A percentile compares a stretch with the other conserved stretches of the same genome.
These are phyloP conservation scores for Forbesichthys agassizii DNA, from an alignment of 2,113 vertebrate genomes.

Conservation along the genomic window DNA sequence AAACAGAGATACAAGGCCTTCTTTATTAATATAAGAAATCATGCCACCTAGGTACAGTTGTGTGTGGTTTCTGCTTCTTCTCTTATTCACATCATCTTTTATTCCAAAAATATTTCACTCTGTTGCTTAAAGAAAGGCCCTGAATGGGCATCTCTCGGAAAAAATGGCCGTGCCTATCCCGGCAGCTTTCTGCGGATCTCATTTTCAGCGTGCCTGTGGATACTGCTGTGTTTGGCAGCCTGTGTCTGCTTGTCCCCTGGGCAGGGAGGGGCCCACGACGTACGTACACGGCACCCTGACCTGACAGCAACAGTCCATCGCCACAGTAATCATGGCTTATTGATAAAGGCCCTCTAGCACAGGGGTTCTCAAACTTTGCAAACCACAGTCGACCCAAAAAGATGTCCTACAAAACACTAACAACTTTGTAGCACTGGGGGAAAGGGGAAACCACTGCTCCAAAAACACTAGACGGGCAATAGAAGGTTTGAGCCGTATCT, in stretches of 20 bases:
- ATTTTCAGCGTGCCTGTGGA: conserved; percentile 68
- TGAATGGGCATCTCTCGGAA: conserved; percentile 57
- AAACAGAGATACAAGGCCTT: background rate
- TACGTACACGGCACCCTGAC: conserved; percentile 7
- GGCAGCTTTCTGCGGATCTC: conserved; percentile 52
- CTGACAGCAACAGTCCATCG: conserved; percentile 25
- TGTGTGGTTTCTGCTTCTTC: background rate
- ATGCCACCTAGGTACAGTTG: background rate
- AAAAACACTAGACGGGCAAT: background rate
- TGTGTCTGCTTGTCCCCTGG: conserved; percentile 26
- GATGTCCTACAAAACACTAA: too few relatives aligned
- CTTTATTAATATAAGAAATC: background rate
- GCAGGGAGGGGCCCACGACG: conserved; percentile 35
- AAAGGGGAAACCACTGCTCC: background rate
- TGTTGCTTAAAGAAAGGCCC: conserved; percentile 31
- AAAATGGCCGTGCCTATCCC: conserved; percentile 59
- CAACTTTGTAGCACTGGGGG: too few relatives aligned
- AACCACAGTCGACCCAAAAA: too few relatives aligned
- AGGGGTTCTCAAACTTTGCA: too few relatives aligned
- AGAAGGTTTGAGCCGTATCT: too few relatives aligned
- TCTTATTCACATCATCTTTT: conserved; percentile 25
- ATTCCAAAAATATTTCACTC: conserved; percentile 28
- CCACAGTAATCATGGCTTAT: background rate
- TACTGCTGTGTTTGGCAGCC: conserved; percentile 37
- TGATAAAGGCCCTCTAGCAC: background rate